Evolutionary conservation across 2,113 vertebrate species (phyloP), one percentile per base, ranked within the genome.

Genomic region (Gallinago media): DNA sequence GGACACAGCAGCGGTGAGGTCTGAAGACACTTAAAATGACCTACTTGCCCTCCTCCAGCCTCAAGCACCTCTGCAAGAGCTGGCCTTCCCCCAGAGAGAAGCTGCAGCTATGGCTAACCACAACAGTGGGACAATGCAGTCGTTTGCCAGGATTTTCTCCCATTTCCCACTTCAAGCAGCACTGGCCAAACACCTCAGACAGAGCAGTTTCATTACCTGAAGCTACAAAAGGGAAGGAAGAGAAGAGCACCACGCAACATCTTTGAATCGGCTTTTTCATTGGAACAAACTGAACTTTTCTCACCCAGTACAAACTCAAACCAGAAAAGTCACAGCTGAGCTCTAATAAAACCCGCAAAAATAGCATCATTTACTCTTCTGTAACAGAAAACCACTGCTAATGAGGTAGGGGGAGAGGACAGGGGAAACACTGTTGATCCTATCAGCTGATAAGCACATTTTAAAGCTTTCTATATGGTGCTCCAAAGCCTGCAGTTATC

Each of bases 61-160:
- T 32, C 17, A 61, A 79, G 18, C 13, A 3, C 29, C 67, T 58
- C 8, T 5, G 29, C 3, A 3, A 52, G 34, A 29, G 9, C 26
- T 13, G 19, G 9, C 66, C 49, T 79, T 46, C 34, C 25, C 7
- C 2, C 4, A 52, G 31, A 36, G 26, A 65, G 26, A 32, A 85
- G 38, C 61, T 31, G 32, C 61, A 61, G 22, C 32, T 29, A 3
- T 3, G 5, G 34, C 34, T 26, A 38, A 23, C 9, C 8, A 12
- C 0, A 0, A 27, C 1, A 2, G 54, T 0, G 16, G 46, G 29
- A 44, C 54, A 70, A 47, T 0, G 4, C 26, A 68, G 63, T 4
- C 25, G 31, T 26, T 62, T 73, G 19, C n/a, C 63, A 89, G 31
- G 27, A n/a, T 70, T 54, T 88, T 23, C 62, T 50, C 34, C 52